Percentiles rank a stretch among this genome's conserved stretches.
These are phyloP conservation scores for Chaetodon trifasciatus DNA, from an alignment of 2,797 vertebrate genomes.

Conservation along the genomic window DNA sequence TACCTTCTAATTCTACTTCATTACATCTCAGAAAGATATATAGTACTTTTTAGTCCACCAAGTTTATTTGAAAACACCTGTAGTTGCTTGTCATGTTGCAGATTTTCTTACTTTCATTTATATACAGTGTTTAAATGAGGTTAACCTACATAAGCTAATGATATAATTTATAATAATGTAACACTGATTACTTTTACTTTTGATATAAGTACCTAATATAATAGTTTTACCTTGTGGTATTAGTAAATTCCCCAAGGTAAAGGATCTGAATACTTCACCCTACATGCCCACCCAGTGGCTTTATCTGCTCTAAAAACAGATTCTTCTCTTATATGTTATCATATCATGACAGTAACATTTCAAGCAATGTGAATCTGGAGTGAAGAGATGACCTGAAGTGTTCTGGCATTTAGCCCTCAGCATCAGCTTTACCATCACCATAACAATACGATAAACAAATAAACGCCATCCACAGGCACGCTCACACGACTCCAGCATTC, in stretches of 20 bases:
- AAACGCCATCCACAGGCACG: background rate
- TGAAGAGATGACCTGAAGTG: constrained; percentile 16
- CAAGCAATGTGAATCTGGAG: background rate
- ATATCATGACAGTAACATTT: background rate
- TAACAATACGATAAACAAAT: constrained; percentile 49
- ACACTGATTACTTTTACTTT: background rate
- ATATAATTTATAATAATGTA: background rate
- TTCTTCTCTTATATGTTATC: constrained; percentile 3
- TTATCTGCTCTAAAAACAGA: background rate
- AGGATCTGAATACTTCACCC: too few species aligned
- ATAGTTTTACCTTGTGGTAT: background rate
- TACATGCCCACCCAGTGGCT: constrained; percentile 1
- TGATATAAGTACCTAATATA: background rate
- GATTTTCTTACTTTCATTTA: too few species aligned
- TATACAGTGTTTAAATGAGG: background rate
- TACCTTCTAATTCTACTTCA: background rate
- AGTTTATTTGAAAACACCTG: background rate
- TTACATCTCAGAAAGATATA: background rate
- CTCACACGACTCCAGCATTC: constrained; percentile 30
- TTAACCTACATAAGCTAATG: background rate
- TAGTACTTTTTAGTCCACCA: background rate
- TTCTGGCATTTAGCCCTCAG: constrained; percentile 1
- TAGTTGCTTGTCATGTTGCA: background rate
- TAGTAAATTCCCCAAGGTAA: background rate
- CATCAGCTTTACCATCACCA: constrained; percentile 36